Base-by-base conservation (phyloP, 1,140 invertebrate species). In the Arion vulgaris region DNA sequence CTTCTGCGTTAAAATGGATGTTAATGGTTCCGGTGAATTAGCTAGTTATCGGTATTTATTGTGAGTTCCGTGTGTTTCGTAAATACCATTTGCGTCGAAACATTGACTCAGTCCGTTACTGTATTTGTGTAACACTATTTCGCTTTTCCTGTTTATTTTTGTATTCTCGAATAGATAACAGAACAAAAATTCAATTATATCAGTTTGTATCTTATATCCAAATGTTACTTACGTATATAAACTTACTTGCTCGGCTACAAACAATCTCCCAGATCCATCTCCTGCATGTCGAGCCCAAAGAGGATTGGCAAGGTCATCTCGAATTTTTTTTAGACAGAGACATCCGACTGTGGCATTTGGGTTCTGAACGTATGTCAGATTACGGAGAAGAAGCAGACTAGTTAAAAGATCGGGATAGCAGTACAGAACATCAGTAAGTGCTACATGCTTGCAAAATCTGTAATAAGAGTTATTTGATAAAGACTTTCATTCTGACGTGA, bases 321-420 rank as follows among this genome's bases (percentile, higher is more conserved):
- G 81, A 36, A 88, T 79, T 38, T 85, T 72, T 78, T 92, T 86
- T 41, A 92, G 66, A 83, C 91, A 92, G 4, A 92, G 71, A 85
- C 91, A 92, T 23, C 73, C 79, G 2, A 28, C 1, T 11, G 62
- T 34, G 41, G 71, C 53, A 76, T 28, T 71, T 15, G 71, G 51
- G 69, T 87, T 87, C 34, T 80, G 78, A 28, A 32, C 36, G n/a
- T 1, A 4, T 1, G 45, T 66, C 34, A 62, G 17, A 39, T 78
- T 78, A 34, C 51, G 19, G 26, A 78, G 53, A 66, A 78, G 17
- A 5, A 78, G 28, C 0, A 53, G 32, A 23, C 84, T 51, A 26
- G 39, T 45, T 13, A 75, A 26, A 11, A 91, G 81, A 38, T 90
- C 89, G 15, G 91, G 91, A 77, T 89, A 92, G 71, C 91, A 92